These are phyloP conservation scores for Lordiphosa fenestrarum DNA, from an alignment of 2,888 invertebrate species.

Conservation along the genomic window DNA sequence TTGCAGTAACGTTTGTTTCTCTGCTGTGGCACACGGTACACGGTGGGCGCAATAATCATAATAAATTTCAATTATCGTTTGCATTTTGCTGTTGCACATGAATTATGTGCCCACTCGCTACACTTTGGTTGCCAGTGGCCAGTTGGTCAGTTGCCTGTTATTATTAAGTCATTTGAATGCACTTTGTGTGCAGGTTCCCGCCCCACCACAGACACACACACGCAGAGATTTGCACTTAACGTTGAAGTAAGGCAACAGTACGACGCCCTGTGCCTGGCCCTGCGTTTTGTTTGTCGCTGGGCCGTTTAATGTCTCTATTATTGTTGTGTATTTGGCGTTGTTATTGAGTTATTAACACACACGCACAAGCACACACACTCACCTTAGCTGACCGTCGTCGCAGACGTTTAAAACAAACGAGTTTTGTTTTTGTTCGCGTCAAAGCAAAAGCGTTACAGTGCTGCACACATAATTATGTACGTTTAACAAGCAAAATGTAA, in stretches of 20 bases:
- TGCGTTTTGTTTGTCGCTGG: slow-evolving; percentile 53
- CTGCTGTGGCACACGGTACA: slow-evolving; percentile 32
- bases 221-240: not conserved
- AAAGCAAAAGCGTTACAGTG: slow-evolving; percentile 43
- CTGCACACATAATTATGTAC: slow-evolving; percentile 68
- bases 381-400: slow-evolving; percentile 9
- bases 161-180: slow-evolving; percentile 75
- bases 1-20: slow-evolving; percentile 33
- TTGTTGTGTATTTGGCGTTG: slow-evolving; percentile 64
- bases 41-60: slow-evolving; percentile 76
- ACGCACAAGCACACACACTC: slow-evolving; percentile 25
- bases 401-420: slow-evolving; percentile 42
- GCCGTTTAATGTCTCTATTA: slow-evolving; percentile 70
- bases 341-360: slow-evolving; percentile 70
- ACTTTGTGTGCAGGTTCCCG: slow-evolving; percentile 49
- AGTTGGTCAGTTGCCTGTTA: slow-evolving; percentile 33
- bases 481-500: slow-evolving; percentile 58
- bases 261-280: slow-evolving; percentile 32
- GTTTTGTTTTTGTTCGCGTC: slow-evolving; percentile 36
- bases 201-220: not conserved
- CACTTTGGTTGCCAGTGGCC: slow-evolving; percentile 5
- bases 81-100: slow-evolving; percentile 46
- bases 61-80: slow-evolving; percentile 80
- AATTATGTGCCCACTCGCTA: slow-evolving; percentile 46
- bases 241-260: slow-evolving; percentile 46